phyloP scores from a whole-genome alignment of 2,797 vertebrate species.

The Rhinatrema bivittatum region DNA sequence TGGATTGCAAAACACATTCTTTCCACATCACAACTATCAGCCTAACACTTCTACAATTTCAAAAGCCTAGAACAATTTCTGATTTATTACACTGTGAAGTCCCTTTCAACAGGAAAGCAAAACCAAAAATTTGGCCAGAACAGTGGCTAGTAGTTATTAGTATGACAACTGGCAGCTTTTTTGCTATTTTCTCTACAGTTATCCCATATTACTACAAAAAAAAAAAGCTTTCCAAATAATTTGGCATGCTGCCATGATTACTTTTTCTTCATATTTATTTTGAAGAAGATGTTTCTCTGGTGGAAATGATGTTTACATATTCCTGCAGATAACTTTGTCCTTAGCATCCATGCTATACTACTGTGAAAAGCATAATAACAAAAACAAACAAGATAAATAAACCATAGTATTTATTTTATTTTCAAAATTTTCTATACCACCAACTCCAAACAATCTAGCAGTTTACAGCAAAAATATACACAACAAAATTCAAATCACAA shows the following conservation, averaged over 20 bases:
- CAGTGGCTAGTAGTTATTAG: neutral
- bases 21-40: slow-evolving; percentile 5
- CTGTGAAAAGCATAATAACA: too few species aligned
- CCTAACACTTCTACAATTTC: slow-evolving; percentile 3
- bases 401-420: too few species aligned
- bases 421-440: too few species aligned
- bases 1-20: slow-evolving; percentile 27
- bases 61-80: neutral
- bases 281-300: neutral
- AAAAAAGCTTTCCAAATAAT: neutral
- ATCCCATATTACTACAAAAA: neutral
- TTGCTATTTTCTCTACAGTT: neutral
- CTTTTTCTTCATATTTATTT: neutral
- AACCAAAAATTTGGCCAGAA: neutral
- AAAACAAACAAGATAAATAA: too few species aligned
- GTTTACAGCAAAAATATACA: too few species aligned
- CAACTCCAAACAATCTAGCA: too few species aligned
- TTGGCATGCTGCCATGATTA: neutral
- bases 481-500: too few species aligned
- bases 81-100: neutral
- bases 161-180: neutral
- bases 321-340: too few species aligned
- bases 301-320: neutral
- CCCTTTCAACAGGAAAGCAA: neutral
- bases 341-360: too few species aligned